Percentiles rank a stretch among this genome's conserved stretches.
Evolutionary conservation across 53 echinoderm and acorn worm species (phyloP).

Genomic region (Paelopatides confundens): DNA sequence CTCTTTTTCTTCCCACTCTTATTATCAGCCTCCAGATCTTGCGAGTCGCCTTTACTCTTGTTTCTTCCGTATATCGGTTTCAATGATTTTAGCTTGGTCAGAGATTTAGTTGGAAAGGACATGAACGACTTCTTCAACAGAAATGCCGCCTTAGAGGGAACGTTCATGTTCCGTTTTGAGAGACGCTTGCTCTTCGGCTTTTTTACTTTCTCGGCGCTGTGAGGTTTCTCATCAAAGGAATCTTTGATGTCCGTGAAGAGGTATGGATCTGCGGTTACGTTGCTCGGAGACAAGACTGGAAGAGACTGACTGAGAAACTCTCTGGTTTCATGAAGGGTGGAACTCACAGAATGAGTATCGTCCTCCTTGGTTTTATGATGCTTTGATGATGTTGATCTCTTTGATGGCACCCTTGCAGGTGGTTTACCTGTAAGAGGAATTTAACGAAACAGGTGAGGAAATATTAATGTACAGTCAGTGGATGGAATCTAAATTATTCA

Average conservation of each 20-base stretch:
- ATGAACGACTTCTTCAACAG: conserved; percentile 10
- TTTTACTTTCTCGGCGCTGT: not conserved
- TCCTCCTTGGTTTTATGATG: not conserved
- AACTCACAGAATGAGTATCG: not conserved
- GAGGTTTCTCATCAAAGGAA: not conserved
- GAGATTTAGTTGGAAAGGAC: conserved; percentile 23
- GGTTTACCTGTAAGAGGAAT: not conserved
- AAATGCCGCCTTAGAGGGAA: not conserved
- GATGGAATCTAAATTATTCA: too few relatives aligned
- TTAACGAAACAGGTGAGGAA: too few relatives aligned
- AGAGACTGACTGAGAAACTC: conserved; percentile 40
- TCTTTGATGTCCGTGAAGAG: conserved; percentile 32
- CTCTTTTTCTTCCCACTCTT: not conserved
- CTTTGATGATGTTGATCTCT: not conserved
- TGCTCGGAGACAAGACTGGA: not conserved
- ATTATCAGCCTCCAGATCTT: not conserved
- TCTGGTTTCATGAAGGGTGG: conserved; percentile 28
- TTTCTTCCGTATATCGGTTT: not conserved
- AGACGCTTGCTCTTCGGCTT: not conserved
- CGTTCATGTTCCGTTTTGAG: not conserved
- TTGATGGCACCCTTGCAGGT: not conserved
- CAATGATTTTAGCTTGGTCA: not conserved
- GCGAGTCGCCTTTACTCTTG: not conserved
- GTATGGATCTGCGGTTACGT: not conserved
- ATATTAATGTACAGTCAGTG: too few relatives aligned